Evolutionary conservation across 2,113 vertebrate genomes (phyloP).

Genomic region (Syngnathus scovelli): DNA sequence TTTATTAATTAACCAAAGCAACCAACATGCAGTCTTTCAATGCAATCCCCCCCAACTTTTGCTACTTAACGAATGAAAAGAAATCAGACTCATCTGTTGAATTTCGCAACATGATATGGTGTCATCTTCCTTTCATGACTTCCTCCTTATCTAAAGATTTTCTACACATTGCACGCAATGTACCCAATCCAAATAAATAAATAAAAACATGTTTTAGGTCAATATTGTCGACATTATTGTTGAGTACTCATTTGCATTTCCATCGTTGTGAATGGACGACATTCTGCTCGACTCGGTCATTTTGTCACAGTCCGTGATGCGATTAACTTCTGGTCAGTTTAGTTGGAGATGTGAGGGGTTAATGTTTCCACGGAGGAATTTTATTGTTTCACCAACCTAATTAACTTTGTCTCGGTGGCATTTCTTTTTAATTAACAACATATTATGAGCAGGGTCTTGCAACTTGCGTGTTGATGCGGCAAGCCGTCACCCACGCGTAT

Average conservation of each 20-base stretch:
- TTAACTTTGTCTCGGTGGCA: slow-evolving; percentile 61
- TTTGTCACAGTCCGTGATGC: neutral
- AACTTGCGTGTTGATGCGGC: slow-evolving; percentile 49
- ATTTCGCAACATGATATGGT: neutral
- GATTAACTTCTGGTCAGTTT: slow-evolving; percentile 40
- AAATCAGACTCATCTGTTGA: neutral
- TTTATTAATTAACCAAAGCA: neutral
- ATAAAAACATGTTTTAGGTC: neutral
- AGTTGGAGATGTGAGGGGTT: slow-evolving; percentile 24
- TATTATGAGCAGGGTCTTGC: slow-evolving; percentile 53
- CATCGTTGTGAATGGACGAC: too few relatives aligned
- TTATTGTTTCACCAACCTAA: slow-evolving; percentile 50
- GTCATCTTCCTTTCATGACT: slow-evolving; percentile 6
- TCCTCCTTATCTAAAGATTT: slow-evolving; percentile 4
- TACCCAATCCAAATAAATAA: neutral
- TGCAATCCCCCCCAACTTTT: neutral
- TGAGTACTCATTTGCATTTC: neutral
- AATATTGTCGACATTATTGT: neutral
- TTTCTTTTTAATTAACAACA: slow-evolving; percentile 67
- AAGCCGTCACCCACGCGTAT: slow-evolving; percentile 41
- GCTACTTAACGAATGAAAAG: neutral
- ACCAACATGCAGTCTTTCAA: neutral
- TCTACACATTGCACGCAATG: neutral
- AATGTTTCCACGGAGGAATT: slow-evolving; percentile 37
- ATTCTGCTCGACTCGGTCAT: neutral